Conservation (phyloP, 2,888 invertebrate genomes). For the Pammene fasciana region DNA sequence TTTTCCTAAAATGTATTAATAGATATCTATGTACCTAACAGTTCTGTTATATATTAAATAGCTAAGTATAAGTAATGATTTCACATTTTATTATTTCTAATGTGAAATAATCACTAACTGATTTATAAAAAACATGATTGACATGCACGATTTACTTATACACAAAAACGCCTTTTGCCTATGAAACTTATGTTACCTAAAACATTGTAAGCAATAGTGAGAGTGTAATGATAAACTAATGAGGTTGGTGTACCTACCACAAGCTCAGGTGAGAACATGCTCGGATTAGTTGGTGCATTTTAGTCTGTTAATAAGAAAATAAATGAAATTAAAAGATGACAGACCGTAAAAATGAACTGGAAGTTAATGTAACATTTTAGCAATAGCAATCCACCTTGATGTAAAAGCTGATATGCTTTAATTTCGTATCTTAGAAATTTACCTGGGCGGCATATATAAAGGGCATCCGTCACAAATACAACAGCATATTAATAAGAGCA, state of each 20-base stretch:
- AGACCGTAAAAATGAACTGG: neutral
- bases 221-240: neutral
- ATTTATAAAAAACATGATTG: constrained; percentile 34
- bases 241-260: constrained; percentile 44
- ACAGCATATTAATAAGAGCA: constrained; percentile 89
- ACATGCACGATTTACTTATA: constrained; percentile 35
- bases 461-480: constrained; percentile 94
- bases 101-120: neutral
- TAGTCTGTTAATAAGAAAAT: constrained; percentile 67
- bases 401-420: neutral
- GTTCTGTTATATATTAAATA: constrained; percentile 56
- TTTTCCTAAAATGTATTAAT: constrained; percentile 87
- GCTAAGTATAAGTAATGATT: constrained; percentile 30
- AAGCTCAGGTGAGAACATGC: constrained; percentile 65
- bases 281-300: constrained; percentile 72
- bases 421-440: constrained; percentile 50
- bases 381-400: constrained; percentile 13
- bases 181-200: neutral
- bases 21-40: constrained; percentile 81
- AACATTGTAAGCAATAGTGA: constrained; percentile 2
- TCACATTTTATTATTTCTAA: neutral
- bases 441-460: constrained; percentile 90
- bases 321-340: constrained; percentile 50
- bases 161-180: neutral
- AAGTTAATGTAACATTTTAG: neutral